These are phyloP conservation scores for Notoglanidium macrostoma DNA, from an alignment of 2,797 vertebrate genomes.

Conservation along the genomic window DNA sequence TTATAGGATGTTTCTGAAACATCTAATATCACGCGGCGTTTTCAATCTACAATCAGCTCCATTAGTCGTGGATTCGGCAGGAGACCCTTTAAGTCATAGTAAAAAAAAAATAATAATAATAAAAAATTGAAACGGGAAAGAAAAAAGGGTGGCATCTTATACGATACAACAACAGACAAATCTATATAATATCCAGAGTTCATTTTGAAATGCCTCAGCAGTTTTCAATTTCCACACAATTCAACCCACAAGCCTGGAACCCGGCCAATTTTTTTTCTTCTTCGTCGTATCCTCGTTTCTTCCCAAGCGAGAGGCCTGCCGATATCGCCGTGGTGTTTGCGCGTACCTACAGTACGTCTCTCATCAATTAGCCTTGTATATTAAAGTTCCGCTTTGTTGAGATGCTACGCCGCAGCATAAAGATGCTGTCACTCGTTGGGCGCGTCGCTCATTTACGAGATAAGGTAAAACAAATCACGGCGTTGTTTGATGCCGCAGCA, in stretches of 20 bases:
- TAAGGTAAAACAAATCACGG: constrained; percentile 61
- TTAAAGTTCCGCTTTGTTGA: constrained; percentile 60
- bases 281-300: constrained; percentile 40
- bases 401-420: constrained; percentile 46
- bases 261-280: constrained; percentile 45
- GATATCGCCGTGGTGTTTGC: constrained; percentile 40
- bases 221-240: constrained; percentile 59
- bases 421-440: constrained; percentile 59
- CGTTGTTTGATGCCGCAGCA: constrained; percentile 57
- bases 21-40: neutral
- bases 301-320: constrained; percentile 38
- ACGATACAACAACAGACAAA: constrained; percentile 38
- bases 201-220: constrained; percentile 58
- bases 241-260: constrained; percentile 46
- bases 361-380: constrained; percentile 61
- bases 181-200: constrained; percentile 45
- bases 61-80: constrained; percentile 4
- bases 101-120: neutral
- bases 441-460: constrained; percentile 58
- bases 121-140: too few species aligned
- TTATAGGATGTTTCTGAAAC: neutral
- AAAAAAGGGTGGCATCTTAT: neutral
- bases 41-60: neutral
- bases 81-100: neutral
- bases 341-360: constrained; percentile 49